Evolutionary conservation across 1,140 invertebrate genomes (phyloP), one percentile per base, ranked within the genome.

Genomic region (Ganaspis sp.): DNA sequence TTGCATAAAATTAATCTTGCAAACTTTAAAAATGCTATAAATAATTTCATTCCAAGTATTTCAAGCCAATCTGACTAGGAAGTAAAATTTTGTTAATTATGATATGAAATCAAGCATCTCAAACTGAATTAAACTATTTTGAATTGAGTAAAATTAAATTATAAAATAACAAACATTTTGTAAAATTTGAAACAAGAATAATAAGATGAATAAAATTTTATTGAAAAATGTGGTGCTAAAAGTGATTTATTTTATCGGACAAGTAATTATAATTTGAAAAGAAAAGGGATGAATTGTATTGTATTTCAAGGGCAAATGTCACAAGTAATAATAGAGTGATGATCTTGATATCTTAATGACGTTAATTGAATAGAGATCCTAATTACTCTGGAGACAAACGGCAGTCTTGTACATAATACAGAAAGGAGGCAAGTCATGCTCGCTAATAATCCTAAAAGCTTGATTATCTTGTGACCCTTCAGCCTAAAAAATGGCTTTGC

Each of bases 371-470:
- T 64, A 23, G 58, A 64, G 58, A 64, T 64, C 23, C 58, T 64
- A 64, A 64, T 64, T 64, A 64, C 58, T 64, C 29, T 34, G 58
- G 58, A 64, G 58, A 64, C 58, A 64, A 64, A 26, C 11, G 58
- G 58, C 0, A 11, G 21, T 29, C 15, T 64, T 64, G 15, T 64
- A 29, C 37, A 37, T 19, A 49, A 26, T 53, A 40, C 15, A 23
- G 40, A 69, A 69, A 79, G 34, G 21, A 83, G 86, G 75, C 84
- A 75, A 87, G 86, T 88, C 86, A 88, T 87, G 74, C 83, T 79
- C 82, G 82, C 82, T 88, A 88, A 88, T 88, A 88, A 86, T 85
- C 79, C 79, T 75, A 74, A 84, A 75, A 69, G 77, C 76, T 81
- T 69, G 82, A 71, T 80, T 81, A 82, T 70, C 58, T 64, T 64